phyloP scores from a whole-genome alignment of 2,797 vertebrate genomes.

The Fringilla coelebs region DNA sequence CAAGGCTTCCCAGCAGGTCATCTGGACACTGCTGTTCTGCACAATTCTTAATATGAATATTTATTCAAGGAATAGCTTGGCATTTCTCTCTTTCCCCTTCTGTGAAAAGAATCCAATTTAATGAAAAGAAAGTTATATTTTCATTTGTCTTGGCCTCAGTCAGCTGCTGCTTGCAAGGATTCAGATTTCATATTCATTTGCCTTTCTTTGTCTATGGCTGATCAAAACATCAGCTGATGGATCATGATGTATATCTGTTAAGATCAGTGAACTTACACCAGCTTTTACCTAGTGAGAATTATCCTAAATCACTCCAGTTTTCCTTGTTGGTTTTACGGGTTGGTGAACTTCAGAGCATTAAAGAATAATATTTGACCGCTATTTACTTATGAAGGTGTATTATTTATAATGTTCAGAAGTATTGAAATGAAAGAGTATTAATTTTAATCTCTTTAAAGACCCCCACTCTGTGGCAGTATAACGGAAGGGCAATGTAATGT shows the following conservation, averaged over 20 bases:
- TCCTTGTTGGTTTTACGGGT: neutral
- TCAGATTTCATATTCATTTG: neutral
- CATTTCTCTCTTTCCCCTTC: neutral
- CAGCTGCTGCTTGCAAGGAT: neutral
- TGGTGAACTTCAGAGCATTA: neutral
- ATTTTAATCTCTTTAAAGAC: neutral
- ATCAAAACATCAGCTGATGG: neutral
- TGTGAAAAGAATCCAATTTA: neutral
- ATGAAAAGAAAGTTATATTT: neutral
- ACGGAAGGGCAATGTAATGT: neutral
- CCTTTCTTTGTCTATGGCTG: neutral
- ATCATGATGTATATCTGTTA: neutral
- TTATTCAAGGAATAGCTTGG: neutral
- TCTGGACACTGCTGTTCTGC: fast-evolving
- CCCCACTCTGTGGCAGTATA: neutral
- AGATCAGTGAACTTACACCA: neutral
- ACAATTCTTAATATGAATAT: neutral
- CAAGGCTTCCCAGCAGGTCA: neutral
- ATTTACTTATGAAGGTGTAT: neutral
- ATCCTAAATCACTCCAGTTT: neutral
- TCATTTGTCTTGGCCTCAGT: neutral
- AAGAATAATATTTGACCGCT: neutral
- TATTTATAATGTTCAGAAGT: neutral
- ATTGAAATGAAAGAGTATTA: neutral
- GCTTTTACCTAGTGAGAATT: neutral